Conservation (phyloP, 2,113 vertebrate genomes). For the Colius striatus region DNA sequence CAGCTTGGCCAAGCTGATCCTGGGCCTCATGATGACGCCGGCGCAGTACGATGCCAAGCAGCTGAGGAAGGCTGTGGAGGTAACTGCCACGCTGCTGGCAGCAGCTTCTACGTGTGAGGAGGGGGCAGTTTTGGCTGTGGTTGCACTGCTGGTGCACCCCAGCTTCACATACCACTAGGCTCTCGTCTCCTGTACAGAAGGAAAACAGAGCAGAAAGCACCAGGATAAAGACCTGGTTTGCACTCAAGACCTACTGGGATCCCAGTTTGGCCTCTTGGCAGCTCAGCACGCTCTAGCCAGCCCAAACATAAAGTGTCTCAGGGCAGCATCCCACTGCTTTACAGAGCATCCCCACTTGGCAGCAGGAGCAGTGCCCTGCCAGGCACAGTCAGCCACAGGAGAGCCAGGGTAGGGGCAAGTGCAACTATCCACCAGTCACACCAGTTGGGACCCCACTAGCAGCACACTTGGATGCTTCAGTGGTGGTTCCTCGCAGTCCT, state of each 20-base stretch:
- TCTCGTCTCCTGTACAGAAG: rapidly evolving
- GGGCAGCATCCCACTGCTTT: not conserved
- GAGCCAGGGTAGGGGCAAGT: not conserved
- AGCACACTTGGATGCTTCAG: rapidly evolving
- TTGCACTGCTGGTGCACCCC: not conserved
- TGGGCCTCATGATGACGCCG: slow-evolving; percentile 91
- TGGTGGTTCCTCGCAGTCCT: not conserved
- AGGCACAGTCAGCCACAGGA: not conserved
- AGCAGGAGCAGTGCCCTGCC: not conserved
- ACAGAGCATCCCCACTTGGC: not conserved
- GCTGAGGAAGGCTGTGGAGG: slow-evolving; percentile 96
- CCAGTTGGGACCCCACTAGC: not conserved
- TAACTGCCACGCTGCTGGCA: slow-evolving; percentile 1
- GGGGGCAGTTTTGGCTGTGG: rapidly evolving
- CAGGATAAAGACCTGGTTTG: not conserved
- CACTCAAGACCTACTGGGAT: not conserved
- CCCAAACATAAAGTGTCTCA: not conserved
- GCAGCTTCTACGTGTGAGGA: rapidly evolving
- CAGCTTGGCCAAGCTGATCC: slow-evolving; percentile 88
- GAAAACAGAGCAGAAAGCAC: not conserved
- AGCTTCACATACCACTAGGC: not conserved
- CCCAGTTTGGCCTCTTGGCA: not conserved
- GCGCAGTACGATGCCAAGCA: slow-evolving; percentile 96
- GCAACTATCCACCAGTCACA: not conserved
- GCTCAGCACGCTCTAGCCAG: not conserved